These are phyloP conservation scores for Camponotus pennsylvanicus DNA, from an alignment of 1,140 invertebrate species.

Conservation along the genomic window DNA sequence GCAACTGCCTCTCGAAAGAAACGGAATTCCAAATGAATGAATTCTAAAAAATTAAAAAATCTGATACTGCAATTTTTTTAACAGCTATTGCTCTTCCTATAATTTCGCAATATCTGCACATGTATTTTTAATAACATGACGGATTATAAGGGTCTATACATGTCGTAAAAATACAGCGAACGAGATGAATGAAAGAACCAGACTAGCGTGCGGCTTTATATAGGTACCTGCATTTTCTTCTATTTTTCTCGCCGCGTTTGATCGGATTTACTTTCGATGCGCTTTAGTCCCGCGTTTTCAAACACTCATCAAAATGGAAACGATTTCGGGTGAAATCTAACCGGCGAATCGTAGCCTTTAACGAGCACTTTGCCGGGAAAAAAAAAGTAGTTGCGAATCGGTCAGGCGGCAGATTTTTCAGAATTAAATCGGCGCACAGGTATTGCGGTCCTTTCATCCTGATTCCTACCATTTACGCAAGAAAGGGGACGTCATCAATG, in stretches of 20 bases:
- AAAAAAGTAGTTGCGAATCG: conserved; percentile 33
- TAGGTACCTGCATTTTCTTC: conserved; percentile 45
- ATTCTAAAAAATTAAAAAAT: background rate
- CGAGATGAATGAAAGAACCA: conserved; percentile 45
- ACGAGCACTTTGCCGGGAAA: conserved; percentile 56
- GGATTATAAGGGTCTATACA: conserved; percentile 46
- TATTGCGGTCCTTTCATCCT: conserved; percentile 54
- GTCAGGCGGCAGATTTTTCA: conserved; percentile 61
- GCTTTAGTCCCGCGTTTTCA: conserved; percentile 56
- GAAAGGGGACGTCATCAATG: conserved; percentile 42
- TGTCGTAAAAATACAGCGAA: conserved; percentile 43
- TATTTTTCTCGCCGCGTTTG: conserved; percentile 59
- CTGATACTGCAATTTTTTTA: background rate
- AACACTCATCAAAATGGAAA: conserved; percentile 64
- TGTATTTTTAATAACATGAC: conserved; percentile 25
- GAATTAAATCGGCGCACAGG: conserved; percentile 58
- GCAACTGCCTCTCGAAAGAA: background rate
- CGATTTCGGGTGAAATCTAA: conserved; percentile 59
- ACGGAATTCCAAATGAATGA: background rate
- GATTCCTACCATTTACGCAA: conserved; percentile 23
- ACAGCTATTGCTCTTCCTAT: background rate
- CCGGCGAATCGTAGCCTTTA: conserved; percentile 54
- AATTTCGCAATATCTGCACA: conserved; percentile 10
- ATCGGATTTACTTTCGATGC: conserved; percentile 66
- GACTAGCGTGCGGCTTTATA: conserved; percentile 43